Evolutionary conservation across 2,888 invertebrate genomes (phyloP), one percentile per base, ranked within the genome.

Genomic region (Dryocosmus kuriphilus): DNA sequence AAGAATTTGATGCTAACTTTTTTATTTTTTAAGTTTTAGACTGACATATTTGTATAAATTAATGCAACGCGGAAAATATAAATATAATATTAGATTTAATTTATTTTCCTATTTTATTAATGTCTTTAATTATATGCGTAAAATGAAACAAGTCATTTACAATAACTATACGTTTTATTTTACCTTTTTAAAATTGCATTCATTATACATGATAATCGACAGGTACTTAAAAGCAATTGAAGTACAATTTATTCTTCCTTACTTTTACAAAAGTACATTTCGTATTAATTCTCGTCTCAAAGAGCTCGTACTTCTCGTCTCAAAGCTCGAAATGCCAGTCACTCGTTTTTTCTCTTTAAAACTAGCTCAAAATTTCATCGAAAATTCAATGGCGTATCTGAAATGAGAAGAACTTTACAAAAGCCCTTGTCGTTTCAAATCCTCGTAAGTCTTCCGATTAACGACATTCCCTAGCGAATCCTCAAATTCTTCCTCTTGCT

Each of bases 391-490:
- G 4, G n/a, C 51, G n/a, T 22, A n/a, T 55, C n/a, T 55, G 22
- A 9, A 55, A 22, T 22, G 1, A 22, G 22, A 55, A 30, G 41
- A n/a, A 55, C 46, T 83, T 94, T 95, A 99, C 81, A 99, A 93
- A 80, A 99, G 94, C 74, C 99, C 99, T 93, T 99, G 99, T 89
- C 99, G 94, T 92, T 99, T 99, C 85, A 99, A 94, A 94, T 99
- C 99, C 91, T 99, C 99, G 88, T 96, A 99, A 0, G 99, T 99
- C 92, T 99, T 99, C 83, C 98, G 95, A 92, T 98, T 99, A 1
- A 99, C 99, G 22, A 99, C 99, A 93, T 99, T 99, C 19, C 99
- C 99, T 86, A 96, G 95, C 0, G 98, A 98, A 93, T 99, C 99
- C 92, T 99, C 99, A 92, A 97, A 99, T 89, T 99, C 99, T 92